Evolutionary conservation across 2,888 invertebrate species (phyloP).

Genomic region (Oasisia sp.): DNA sequence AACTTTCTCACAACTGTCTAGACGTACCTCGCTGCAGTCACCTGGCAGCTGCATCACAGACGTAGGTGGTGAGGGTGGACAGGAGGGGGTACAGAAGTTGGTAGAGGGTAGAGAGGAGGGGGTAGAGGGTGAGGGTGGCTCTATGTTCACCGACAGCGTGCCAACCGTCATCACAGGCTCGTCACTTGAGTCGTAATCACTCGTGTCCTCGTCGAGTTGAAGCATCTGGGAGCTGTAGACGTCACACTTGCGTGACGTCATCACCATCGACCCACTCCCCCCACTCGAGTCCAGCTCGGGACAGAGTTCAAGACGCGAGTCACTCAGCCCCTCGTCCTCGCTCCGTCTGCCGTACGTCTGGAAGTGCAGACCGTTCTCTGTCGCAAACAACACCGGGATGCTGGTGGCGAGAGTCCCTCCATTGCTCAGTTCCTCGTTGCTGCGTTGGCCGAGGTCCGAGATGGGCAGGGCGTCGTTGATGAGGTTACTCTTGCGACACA

Average conservation of each 20-base stretch:
- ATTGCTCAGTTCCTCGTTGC: neutral
- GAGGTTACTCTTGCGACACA: conserved; percentile 57
- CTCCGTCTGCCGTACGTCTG: conserved; percentile 40
- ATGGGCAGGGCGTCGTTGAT: conserved; percentile 47
- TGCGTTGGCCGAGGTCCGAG: conserved; percentile 18
- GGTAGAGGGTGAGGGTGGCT: neutral
- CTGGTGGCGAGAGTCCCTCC: conserved; percentile 31
- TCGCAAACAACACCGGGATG: conserved; percentile 61
- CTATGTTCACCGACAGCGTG: neutral
- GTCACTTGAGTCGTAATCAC: conserved; percentile 57
- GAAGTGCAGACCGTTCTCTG: conserved; percentile 56
- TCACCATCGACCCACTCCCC: neutral
- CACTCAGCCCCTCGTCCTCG: conserved; percentile 26
- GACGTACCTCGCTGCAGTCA: neutral
- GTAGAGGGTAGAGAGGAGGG: neutral
- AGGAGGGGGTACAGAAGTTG: no score
- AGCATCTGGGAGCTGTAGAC: conserved; percentile 51
- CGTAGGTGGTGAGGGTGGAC: neutral
- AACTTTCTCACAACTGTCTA: neutral
- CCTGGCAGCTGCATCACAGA: neutral
- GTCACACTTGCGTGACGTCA: conserved; percentile 52
- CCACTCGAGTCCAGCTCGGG: neutral
- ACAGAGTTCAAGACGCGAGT: neutral
- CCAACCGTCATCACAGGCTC: neutral
- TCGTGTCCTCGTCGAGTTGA: conserved; percentile 52